A percentile compares a stretch with the other conserved stretches of the same genome.
These are phyloP conservation scores for Villa cingulata DNA, from an alignment of 2,888 invertebrate species.

Conservation along the genomic window DNA sequence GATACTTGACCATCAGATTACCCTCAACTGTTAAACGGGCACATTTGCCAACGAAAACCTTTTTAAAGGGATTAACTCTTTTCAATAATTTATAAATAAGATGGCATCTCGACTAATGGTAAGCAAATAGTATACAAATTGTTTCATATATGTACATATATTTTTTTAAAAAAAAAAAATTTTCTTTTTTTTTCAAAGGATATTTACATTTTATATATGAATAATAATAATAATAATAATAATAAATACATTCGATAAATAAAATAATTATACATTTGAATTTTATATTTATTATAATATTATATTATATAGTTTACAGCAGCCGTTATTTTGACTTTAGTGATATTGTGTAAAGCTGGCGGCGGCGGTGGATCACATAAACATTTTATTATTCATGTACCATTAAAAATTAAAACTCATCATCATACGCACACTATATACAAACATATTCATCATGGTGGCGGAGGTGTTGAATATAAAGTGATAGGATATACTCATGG, in stretches of 20 bases:
- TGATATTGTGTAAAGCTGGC: constrained; percentile 32
- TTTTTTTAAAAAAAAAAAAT: no score
- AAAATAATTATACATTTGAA: no score
- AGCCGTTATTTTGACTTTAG: constrained; percentile 36
- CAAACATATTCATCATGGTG: constrained; percentile 54
- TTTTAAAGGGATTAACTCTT: constrained; percentile 8
- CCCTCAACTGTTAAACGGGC: constrained; percentile 12
- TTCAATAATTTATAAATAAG: constrained; percentile 6
- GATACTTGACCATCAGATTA: constrained; percentile 32
- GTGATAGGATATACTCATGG: constrained; percentile 30
- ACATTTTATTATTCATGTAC: constrained; percentile 66
- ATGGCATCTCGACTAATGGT: constrained; percentile 43
- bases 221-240: no score
- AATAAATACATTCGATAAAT: no score
- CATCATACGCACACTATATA: constrained; percentile 67
- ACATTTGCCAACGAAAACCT: background rate
- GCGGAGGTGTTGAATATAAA: constrained; percentile 34
- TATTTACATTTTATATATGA: background rate
- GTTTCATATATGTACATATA: no score
- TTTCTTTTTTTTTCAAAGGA: no score
- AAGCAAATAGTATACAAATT: constrained; percentile 31
- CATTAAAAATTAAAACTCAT: constrained; percentile 59
- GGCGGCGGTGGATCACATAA: constrained; percentile 45
- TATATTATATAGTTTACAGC: constrained; percentile 14
- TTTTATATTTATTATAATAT: constrained; percentile 15